Conservation (phyloP, 2,797 vertebrate genomes). For the Gambelia wislizenii region DNA sequence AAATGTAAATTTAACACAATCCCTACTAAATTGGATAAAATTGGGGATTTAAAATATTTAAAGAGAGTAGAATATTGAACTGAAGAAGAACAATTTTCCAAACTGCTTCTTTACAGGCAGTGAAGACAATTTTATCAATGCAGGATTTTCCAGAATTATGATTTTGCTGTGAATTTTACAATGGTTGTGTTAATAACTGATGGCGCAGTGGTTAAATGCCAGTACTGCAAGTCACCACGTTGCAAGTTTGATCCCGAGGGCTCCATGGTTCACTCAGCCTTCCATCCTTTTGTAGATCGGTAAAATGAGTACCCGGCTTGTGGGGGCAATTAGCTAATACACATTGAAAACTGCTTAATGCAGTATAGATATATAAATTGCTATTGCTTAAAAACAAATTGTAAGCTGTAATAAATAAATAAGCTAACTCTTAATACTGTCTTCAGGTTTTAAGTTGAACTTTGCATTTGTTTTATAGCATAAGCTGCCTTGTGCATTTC, state of each 20-base stretch:
- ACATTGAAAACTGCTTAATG: too few relatives aligned
- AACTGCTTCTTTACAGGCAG: background rate
- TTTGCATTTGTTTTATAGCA: background rate
- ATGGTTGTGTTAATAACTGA: background rate
- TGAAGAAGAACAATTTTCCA: background rate
- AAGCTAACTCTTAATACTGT: background rate
- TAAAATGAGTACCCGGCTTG: too few relatives aligned
- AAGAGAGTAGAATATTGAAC: background rate
- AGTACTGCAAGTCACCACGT: too few relatives aligned
- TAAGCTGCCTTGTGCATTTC: background rate
- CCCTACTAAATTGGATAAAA: background rate
- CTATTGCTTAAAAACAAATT: too few relatives aligned
- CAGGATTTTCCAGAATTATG: background rate
- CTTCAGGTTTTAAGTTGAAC: background rate
- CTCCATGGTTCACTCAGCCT: too few relatives aligned
- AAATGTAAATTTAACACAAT: background rate
- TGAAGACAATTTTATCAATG: background rate
- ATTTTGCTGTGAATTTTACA: background rate
- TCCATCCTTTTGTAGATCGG: too few relatives aligned
- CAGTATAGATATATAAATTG: too few relatives aligned
- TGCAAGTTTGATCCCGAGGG: too few relatives aligned
- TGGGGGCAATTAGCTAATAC: too few relatives aligned
- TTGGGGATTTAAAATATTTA: background rate
- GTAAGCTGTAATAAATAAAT: too few relatives aligned
- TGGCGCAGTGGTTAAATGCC: too few relatives aligned